Base-by-base conservation (phyloP, 2,113 vertebrate genomes). In the Stictonetta naevosa region DNA sequence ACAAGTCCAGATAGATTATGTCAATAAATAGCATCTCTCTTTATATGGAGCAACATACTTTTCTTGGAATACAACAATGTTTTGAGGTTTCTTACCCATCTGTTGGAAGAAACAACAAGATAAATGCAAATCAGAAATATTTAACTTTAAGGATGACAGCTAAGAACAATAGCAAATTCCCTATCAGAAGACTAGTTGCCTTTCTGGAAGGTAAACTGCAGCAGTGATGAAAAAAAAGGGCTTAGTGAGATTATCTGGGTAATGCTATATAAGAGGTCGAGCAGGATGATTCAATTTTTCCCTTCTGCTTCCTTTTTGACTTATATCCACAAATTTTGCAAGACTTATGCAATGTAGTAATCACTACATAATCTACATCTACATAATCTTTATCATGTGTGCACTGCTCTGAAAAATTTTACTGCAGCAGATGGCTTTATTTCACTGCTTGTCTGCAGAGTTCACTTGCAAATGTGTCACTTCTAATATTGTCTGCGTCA, bases 141-240 rank as follows among this genome's bases (percentile, higher is more conserved):
- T 74, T 33, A 33, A 17, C 28, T 76, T 58, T 19, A 36, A 71
- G 13, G 25, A 60, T 34, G 34, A 17, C 8, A 68, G 1, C 4
- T 22, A 19, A n/a, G 22, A 53, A 29, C 6, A 36, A 7, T 1
- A 59, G 11, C 25, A 36, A 84, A 46, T 40, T 67, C 21, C 8
- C 31, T 9, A 5, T 10, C 8, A 1, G 33, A 82, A 26, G 22
- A 86, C 4, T 12, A 4, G 6, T 22, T 64, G 25, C 1, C 10
- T 73, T 74, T 31, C 14, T 59, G 46, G 62, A 85, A 72, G 22
- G 34, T 31, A 23, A 63, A 71, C 26, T 72, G 81, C 42, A 69
- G 4, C 9, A 91, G 2, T 1, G 16, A n/a, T 13, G 6, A 19
- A 33, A 1, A 33, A 1, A 1, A 34, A 44, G 36, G 3, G 59